Conservation (phyloP, 1,140 invertebrate genomes). For the Rhyacophila brunnea region DNA sequence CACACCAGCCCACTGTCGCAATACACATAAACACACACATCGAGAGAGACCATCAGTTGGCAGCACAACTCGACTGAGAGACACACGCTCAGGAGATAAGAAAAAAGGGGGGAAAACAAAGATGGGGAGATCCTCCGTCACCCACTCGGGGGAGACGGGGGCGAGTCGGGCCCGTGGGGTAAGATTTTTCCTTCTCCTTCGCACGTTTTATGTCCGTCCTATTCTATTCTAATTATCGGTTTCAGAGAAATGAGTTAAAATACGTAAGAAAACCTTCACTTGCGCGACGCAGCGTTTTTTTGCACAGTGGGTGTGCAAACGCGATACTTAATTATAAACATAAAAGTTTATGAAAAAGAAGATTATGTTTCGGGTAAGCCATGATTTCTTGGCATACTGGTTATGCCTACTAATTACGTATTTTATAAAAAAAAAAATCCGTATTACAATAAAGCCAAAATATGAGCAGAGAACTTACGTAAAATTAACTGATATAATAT, state of each 20-base stretch:
- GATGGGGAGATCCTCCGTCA: conserved; percentile 27
- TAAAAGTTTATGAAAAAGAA: too few species aligned
- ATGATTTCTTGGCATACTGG: neutral
- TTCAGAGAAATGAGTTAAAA: conserved; percentile 37
- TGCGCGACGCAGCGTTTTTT: conserved; percentile 31
- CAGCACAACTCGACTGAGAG: conserved; percentile 31
- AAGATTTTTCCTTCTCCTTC: conserved; percentile 20
- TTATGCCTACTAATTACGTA: too few species aligned
- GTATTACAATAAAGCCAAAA: too few species aligned
- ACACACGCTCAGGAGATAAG: conserved; percentile 35
- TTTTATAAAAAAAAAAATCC: too few species aligned
- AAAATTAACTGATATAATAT: too few species aligned
- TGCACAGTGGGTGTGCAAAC: conserved; percentile 20
- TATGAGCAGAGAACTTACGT: too few species aligned
- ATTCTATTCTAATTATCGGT: conserved; percentile 37
- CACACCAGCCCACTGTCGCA: neutral
- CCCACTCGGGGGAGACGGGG: neutral
- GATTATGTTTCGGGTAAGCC: neutral
- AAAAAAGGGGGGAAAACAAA: conserved; percentile 37
- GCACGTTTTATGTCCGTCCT: conserved; percentile 24
- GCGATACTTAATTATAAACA: too few species aligned
- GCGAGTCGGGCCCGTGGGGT: neutral
- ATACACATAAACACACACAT: conserved; percentile 2
- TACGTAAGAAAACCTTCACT: conserved; percentile 32
- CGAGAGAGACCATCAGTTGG: conserved; percentile 9